Base-by-base conservation (phyloP, 2,888 invertebrate species). In the Dione juno region DNA sequence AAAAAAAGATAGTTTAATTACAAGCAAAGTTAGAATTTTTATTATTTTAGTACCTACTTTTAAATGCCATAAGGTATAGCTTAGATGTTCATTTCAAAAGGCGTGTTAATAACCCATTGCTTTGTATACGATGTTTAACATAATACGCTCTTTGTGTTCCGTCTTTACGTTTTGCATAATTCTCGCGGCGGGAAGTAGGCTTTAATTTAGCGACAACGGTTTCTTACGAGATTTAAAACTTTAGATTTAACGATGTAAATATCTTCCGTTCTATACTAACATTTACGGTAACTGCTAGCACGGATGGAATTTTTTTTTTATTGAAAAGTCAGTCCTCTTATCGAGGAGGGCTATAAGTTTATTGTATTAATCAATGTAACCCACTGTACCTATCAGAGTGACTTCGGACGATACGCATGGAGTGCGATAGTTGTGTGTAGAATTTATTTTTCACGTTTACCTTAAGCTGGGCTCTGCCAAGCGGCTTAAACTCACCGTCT, bases 141-240 rank as follows among this genome's bases (percentile, higher is more conserved):
- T 70, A 70, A 67, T 54, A 52, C 37, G 53, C 61, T 54, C 63
- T 66, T 70, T 67, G 61, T 63, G 41, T 67, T 63, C 50, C 35
- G 45, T 54, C 70, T 66, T 70, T 54, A 52, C 21, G 41, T 61
- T 61, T 70, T 67, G 61, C 70, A 70, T 69, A 64, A 69, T 63
- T 67, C 57, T 63, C 61, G 43, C 52, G 19, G 19, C 14, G 61
- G 61, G 52, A 59, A 41, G 19, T 52, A 67, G 59, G 41, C 37
- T 41, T 50, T 50, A 52, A 61, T 45, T 52, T 53, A 19, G 43
- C 19, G 61, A 67, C 59, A 45, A 61, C 37, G 40, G 50, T 52
- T 37, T 21, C 40, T 64, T 50, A 40, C n/a, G 37, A 28, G 40
- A 7, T 50, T 40, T 19, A 11, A 9, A 48, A 50, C 2, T 37